Base-by-base conservation (phyloP, 2,113 vertebrate species). In the Phainopepla nitens region DNA sequence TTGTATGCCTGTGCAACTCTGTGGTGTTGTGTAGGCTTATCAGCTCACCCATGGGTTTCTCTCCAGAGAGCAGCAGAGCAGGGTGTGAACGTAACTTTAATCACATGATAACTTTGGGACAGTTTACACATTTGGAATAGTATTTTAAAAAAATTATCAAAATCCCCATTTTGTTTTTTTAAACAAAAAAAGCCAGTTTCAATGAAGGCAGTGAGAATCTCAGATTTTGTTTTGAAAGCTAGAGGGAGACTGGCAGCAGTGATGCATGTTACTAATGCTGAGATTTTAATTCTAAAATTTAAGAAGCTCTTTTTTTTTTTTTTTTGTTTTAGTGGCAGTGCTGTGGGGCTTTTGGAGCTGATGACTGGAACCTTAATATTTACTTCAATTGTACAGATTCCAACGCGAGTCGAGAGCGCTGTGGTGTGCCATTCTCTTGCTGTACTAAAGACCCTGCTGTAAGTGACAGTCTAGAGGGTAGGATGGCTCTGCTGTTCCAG, bases 331-430 rank as follows among this genome's bases (percentile, higher is more conserved):
- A 99, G 99, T 99, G 99, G 99, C 98, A 99, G 62, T 99, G 99
- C 97, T 99, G 99, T 82, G 99, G 99, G 36, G 99, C 99, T 35
- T 99, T 99, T 87, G 98, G 98, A 96, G 98, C 99, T 7, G 98
- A 99, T 69, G 99, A 99, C 96, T 99, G 99, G 99, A 99, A 99
- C 98, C 98, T 99, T 82, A 99, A 99, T 97, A 99, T 99, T 97
- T 99, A 99, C 92, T 99, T 99, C 96, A 99, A 99, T 97, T 99
- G 99, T 96, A 99, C 99, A 17, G 99, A 99, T 50, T 98, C 97
- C 91, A 99, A 99, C 1, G 99, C 99, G 31, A 99, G 99, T 89
- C 98, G 99, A 87, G 99, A 99, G 92, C 99, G 99, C 88, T 99
- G 99, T 23, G 99, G 99, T 0, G 99, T 99, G 69, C 99, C 99